Evolutionary conservation across 2,888 invertebrate genomes (phyloP), one percentile per base, ranked within the genome.

Genomic region (Drosophila rellima): DNA sequence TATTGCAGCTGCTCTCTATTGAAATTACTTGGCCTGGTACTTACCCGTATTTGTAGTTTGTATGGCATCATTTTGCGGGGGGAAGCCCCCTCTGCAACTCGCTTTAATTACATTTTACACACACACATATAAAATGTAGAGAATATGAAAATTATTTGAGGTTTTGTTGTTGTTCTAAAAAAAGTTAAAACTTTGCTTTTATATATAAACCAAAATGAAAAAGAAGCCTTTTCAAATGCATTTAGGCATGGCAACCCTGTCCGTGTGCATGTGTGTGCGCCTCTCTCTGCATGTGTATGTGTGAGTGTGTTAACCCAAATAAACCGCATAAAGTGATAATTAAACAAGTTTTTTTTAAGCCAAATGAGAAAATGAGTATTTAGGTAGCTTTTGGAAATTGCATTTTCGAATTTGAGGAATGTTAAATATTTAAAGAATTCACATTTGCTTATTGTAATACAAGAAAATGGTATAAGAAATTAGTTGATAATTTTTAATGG

Each of bases 31-130:
- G 66, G 51, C 59, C 74, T 67, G 74, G 39, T 57, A 61, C 66
- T 64, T 69, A 44, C n/a, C 54, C 55, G 18, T 55, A 79, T 66
- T 76, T 75, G 60, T 50, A 62, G 75, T 64, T 69, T 63, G 47
- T 77, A 60, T 64, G 68, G 63, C 78, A 73, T 78, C 77, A 66
- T 62, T 83, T 69, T 63, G 42, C 31, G 45, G 18, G 54, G 56
- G 52, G 56, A 55, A 69, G 40, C 54, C 51, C 60, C 54, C 52
- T 11, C 13, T 51, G 62, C 33, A 74, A 59, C 62, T 74, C 54
- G 78, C 78, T 79, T 79, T 79, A 79, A 79, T 79, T 79, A 81
- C 82, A 79, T 79, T 79, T 81, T 74, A 79, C 70, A 69, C 63
- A 51, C 17, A 35, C 35, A 20, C 18, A 60, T 13, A 55, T 55